Base-by-base conservation (phyloP, 2,797 vertebrate genomes). In the Holocentrus rufus region DNA sequence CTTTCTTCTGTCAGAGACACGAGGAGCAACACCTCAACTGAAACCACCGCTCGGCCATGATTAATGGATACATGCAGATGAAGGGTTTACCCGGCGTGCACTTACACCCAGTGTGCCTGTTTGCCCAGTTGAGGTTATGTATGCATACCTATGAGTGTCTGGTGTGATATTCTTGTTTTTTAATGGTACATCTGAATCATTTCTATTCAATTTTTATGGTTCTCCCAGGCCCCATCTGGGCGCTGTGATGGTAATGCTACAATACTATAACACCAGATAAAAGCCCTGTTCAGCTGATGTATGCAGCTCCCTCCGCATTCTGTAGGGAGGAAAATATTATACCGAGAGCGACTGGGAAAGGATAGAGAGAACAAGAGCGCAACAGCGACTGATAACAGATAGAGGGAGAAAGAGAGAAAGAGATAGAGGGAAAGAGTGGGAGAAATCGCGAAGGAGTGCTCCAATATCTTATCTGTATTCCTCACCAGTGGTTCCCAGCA, bases 401-500 rank as follows among this genome's bases (percentile, higher is more conserved):
- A 13, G 76, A 81, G 65, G 36, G 47, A 36, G 20, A 65, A 17
- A 81, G 80, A 83, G 65, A 69, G 84, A 65, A 47, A 60, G 75
- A 34, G 72, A 76, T 61, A 49, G 82, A 81, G 86, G 76, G 81
- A 85, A 80, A 55, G 83, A 83, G 80, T 73, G 74, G 76, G 74
- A 80, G 82, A 81, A 85, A 90, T 75, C 77, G 81, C 85, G 80
- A 61, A 72, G 77, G 79, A 71, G 63, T 42, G 72, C 81, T 86
- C 62, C 72, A 82, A 77, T 87, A 85, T 90, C 89, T 90, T 91
- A 91, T 93, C 91, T 91, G 87, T 91, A 90, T 92, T 90, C 88
- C 42, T 72, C n/a, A 55, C 88, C 65, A 76, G 87, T 88, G 86
- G 90, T 90, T 90, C 84, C 85, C 82, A 84, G 87, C 91, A 92